Conservation (phyloP, 2,888 invertebrate species). For the Caenorhabditis sp. region DNA sequence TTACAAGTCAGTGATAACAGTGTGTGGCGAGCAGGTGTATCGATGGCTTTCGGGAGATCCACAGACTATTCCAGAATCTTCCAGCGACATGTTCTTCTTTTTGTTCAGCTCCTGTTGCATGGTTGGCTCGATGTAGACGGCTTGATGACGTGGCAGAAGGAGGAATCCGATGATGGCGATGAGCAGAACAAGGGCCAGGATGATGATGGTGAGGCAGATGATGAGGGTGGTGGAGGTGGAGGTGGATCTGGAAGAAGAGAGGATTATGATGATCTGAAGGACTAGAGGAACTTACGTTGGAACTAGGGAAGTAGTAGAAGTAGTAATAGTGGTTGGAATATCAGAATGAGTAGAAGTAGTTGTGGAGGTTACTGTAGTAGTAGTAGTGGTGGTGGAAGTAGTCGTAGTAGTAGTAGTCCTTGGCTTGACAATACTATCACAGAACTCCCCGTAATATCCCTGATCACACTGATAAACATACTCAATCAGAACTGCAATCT, state of each 20-base stretch:
- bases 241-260: background rate
- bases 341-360: background rate
- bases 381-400: background rate
- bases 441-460: background rate
- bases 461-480: background rate
- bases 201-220: background rate
- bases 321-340: background rate
- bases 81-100: background rate
- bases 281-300: background rate
- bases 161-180: background rate
- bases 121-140: background rate
- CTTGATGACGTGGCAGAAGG: background rate
- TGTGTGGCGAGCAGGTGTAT: background rate
- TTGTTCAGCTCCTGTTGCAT: background rate
- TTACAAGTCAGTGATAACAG: background rate
- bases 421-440: background rate
- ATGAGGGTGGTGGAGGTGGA: background rate
- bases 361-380: background rate
- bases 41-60: background rate
- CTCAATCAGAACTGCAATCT: background rate
- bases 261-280: background rate
- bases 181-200: background rate
- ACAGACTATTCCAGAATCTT: background rate
- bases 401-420: background rate
- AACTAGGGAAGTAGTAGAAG: background rate